A percentile compares a stretch with the other conserved stretches of the same genome.
These are phyloP conservation scores for Lasioglossum pauxillum DNA, from an alignment of 2,888 invertebrate genomes.

Conservation along the genomic window DNA sequence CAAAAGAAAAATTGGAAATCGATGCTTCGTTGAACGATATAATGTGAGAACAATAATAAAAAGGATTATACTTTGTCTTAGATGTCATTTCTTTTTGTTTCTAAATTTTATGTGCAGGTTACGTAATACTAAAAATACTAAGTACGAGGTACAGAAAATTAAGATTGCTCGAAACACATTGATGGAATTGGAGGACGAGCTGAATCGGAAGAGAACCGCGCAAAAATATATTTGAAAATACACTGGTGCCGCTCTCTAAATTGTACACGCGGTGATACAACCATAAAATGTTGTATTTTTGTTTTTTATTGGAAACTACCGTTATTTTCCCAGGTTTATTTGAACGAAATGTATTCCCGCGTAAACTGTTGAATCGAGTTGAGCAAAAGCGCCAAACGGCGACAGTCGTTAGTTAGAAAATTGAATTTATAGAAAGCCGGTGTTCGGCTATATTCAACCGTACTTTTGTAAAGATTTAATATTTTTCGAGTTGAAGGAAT, in stretches of 20 bases:
- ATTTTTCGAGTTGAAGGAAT: constrained; percentile 16
- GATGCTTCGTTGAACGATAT: background rate
- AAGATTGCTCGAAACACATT: background rate
- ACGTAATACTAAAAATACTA: background rate
- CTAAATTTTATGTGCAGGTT: background rate
- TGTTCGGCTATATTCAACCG: constrained; percentile 48
- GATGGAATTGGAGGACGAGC: constrained; percentile 20
- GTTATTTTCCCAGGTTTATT: background rate
- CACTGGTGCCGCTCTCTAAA: background rate
- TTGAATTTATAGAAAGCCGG: constrained; percentile 63
- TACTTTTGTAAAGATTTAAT: constrained; percentile 26
- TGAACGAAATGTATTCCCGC: constrained; percentile 52
- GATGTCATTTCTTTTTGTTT: background rate
- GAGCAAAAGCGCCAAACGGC: constrained; percentile 38
- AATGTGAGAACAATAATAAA: constrained; percentile 30
- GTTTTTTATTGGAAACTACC: background rate
- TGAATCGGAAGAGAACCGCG: constrained; percentile 23
- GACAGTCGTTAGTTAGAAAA: constrained; percentile 38
- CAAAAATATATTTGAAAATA: constrained; percentile 15
- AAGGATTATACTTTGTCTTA: background rate
- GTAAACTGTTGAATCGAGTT: constrained; percentile 11
- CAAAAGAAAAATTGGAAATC: constrained; percentile 22
- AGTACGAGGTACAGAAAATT: constrained; percentile 2
- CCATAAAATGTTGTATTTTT: too few species aligned
- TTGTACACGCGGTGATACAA: background rate